Conservation (phyloP, 2,113 vertebrate genomes). For the Lanius ludovicianus region DNA sequence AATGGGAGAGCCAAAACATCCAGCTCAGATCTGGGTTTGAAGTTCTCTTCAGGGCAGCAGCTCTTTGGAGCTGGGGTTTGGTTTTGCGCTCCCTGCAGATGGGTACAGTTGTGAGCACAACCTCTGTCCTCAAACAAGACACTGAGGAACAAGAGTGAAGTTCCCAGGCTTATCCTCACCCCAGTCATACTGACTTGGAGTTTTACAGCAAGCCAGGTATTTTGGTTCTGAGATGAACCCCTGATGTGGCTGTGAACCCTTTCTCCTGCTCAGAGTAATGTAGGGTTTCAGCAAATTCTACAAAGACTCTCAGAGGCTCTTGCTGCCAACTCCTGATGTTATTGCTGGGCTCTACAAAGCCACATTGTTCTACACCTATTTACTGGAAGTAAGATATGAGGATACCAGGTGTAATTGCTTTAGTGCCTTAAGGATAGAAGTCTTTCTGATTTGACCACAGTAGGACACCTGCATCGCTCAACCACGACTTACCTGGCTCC, state of each 20-base stretch:
- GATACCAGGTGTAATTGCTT: constrained; percentile 42
- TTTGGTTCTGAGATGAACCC: not conserved
- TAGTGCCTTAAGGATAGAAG: constrained; percentile 38
- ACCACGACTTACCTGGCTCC: constrained; percentile 34
- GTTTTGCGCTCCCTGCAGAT: not conserved
- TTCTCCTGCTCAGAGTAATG: not conserved
- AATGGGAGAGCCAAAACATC: not conserved
- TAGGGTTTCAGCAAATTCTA: not conserved
- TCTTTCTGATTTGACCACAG: constrained; percentile 64
- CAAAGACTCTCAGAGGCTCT: not conserved
- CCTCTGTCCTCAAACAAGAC: not conserved
- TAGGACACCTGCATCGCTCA: constrained; percentile 38
- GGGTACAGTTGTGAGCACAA: not conserved
- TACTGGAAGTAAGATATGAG: constrained; percentile 50
- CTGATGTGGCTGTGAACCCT: not conserved
- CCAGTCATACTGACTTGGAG: not conserved
- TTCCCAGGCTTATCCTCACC: not conserved
- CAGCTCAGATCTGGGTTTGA: not conserved
- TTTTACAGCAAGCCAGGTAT: not conserved
- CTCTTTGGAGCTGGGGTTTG: not conserved
- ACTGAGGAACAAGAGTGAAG: fast-evolving
- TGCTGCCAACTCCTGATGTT: not conserved
- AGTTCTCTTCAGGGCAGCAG: not conserved
- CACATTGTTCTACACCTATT: constrained; percentile 31
- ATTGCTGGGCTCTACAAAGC: constrained; percentile 48